Evolutionary conservation across 2,888 invertebrate genomes (phyloP), one percentile per base, ranked within the genome.

Genomic region (Drosophila mercatorum): DNA sequence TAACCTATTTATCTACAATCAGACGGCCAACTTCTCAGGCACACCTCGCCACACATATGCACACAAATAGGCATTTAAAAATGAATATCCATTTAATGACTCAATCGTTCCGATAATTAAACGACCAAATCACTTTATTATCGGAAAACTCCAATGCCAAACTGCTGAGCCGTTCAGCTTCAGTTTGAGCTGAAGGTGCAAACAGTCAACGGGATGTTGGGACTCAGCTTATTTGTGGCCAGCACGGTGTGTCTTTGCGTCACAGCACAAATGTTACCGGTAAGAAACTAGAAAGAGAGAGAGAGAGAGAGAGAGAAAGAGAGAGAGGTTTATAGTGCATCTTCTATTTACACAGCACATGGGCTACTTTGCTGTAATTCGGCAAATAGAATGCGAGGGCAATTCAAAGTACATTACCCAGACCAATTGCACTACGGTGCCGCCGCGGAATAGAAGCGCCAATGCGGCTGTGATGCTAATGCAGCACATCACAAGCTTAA

Each of bases 51-150:
- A 53, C 31, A 53, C 14, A 38, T 43, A 31, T 28, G 28, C 10
- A 28, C 17, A 31, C 31, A 66, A 38, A 36, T 34, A 41, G n/a
- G 43, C 44, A 64, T 66, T 61, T 66, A 58, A 65, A 51, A 59
- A 28, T 43, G 8, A 55, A 65, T 56, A 49, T 36, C 17, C 38
- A 60, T 71, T 69, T 75, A 83, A 81, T 81, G 77, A 63, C 68
- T 60, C 47, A 46, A 72, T 52, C 62, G 61, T 67, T 72, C 68
- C 67, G 47, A 76, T 72, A 72, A 84, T 88, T 83, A 80, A 88
- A 78, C 66, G 53, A 8, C 31, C 65, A 73, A 74, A 61, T 26
- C 60, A 58, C 66, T 70, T 70, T 56, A 75, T 65, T 73, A 73
- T 78, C 52, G 78, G 62, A 62, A 64, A 77, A 70, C 36, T 51